Percentiles rank a stretch among this genome's conserved stretches.
Conservation (phyloP, 2,888 invertebrate genomes). For the Coelopa pilipes region DNA sequence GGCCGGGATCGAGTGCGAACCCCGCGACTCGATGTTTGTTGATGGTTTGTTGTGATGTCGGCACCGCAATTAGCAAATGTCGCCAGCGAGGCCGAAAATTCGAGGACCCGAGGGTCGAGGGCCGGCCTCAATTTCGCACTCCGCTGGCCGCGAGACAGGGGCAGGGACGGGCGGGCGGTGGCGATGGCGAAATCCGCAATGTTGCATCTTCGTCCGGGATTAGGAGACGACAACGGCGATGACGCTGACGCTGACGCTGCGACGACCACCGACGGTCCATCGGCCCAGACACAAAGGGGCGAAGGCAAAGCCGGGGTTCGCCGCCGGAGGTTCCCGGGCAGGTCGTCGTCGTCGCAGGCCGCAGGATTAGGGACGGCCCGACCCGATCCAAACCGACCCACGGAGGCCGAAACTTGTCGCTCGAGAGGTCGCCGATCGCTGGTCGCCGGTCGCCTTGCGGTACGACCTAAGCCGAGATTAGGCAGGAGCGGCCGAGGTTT, state of each 20-base stretch:
- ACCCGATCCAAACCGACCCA: neutral
- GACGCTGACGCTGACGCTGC: too few relatives aligned
- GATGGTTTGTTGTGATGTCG: slow-evolving; percentile 27
- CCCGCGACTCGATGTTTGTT: neutral
- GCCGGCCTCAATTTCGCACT: slow-evolving; percentile 21
- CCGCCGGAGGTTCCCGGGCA: neutral
- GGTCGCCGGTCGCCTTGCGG: neutral
- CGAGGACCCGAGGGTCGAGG: neutral
- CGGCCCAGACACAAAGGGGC: neutral
- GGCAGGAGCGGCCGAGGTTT: neutral
- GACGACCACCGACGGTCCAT: too few relatives aligned
- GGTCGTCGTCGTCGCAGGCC: neutral
- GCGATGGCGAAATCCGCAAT: neutral
- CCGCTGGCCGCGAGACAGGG: neutral
- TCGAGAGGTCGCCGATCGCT: too few relatives aligned
- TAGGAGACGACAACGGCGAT: neutral
- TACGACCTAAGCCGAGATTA: slow-evolving; percentile 1
- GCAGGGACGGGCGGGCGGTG: too few relatives aligned
- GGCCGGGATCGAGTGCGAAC: slow-evolving; percentile 49
- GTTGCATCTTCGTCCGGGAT: slow-evolving; percentile 28
- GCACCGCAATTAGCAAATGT: slow-evolving; percentile 20
- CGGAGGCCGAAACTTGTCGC: too few relatives aligned
- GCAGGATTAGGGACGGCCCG: neutral
- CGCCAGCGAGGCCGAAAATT: neutral
- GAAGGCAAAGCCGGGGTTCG: neutral